Evolutionary conservation across 2,113 vertebrate genomes (phyloP).

Genomic region (Embiotoca jacksoni): DNA sequence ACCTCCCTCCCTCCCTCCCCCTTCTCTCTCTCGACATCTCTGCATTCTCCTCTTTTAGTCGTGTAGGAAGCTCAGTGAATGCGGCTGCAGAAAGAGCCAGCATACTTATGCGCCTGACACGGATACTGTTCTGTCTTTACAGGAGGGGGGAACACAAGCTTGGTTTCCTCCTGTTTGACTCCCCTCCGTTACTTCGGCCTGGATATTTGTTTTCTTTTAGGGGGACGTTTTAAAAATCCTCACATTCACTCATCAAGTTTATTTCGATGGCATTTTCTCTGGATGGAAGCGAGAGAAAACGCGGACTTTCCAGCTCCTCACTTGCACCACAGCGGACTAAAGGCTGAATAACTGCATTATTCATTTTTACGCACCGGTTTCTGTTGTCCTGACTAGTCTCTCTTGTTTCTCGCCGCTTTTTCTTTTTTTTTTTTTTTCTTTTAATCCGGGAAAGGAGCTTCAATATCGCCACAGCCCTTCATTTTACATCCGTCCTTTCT

Average conservation of each 20-base stretch:
- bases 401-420: slow-evolving; percentile 35
- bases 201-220: neutral
- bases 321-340: slow-evolving; percentile 61
- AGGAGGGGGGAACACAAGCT: slow-evolving; percentile 38
- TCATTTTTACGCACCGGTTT: slow-evolving; percentile 70
- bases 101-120: slow-evolving; percentile 65
- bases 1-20: neutral
- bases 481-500: neutral
- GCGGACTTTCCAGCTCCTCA: slow-evolving; percentile 60
- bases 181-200: slow-evolving; percentile 27
- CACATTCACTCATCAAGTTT: neutral
- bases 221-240: neutral
- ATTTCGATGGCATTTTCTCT: neutral
- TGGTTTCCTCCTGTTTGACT: neutral
- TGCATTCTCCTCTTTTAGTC: slow-evolving; percentile 69
- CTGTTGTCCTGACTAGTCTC: slow-evolving; percentile 26
- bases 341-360: slow-evolving; percentile 72
- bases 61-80: slow-evolving; percentile 75
- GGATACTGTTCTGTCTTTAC: slow-evolving; percentile 66
- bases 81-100: slow-evolving; percentile 76
- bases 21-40: slow-evolving; percentile 49
- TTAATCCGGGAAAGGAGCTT: neutral
- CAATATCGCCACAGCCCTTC: neutral
- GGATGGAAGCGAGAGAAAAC: slow-evolving; percentile 29
- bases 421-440: neutral